Evolutionary conservation across 2,113 vertebrate genomes (phyloP), one percentile per base, ranked within the genome.

Genomic region (Xyrauchen texanus): DNA sequence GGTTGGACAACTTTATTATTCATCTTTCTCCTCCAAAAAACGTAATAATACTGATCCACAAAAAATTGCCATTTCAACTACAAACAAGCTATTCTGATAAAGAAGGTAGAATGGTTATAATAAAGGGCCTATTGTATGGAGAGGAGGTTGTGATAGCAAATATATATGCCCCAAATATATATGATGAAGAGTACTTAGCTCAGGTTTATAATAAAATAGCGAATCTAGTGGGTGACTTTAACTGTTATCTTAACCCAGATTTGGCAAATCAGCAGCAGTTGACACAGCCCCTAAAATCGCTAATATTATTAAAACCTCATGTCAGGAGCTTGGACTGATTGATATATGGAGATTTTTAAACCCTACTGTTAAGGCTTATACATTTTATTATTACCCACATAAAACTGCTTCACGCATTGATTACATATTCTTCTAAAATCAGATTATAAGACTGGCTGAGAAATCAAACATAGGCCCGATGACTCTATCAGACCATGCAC

Each of bases 121-220:
- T 45, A 45, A 65, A 7, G 63, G 63, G 42, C 5, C 10, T 65
- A 4, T 12, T 65, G 42, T 13, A 65, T 65, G 63, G 34, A 42
- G 63, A 65, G 8, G 63, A 65, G 34, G 63, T 13, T 65, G 21
- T 34, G 21, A 34, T 34, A 34, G 21, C 1, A 34, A 34, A 34
- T 3, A 34, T 13, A 44, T 65, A 65, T 1, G 63, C 21, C 6
- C 60, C 60, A 63, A 63, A 63, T 11, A 3, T 55, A 55, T 42
- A 63, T 8, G n/a, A 65, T 65, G 8, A 65, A 1, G 63, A 45
- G 4, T 65, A 9, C 10, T 65, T 65, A 13, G 4, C 63, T 6
- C 63, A 13, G 63, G 63, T 65, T 65, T 65, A 42, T 42, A 65
- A 65, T 42, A 44, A 65, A 45, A 64, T 64, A 64, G 34, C 58